Evolutionary conservation across 2,113 vertebrate species (phyloP).

Genomic region (Felis catus): DNA sequence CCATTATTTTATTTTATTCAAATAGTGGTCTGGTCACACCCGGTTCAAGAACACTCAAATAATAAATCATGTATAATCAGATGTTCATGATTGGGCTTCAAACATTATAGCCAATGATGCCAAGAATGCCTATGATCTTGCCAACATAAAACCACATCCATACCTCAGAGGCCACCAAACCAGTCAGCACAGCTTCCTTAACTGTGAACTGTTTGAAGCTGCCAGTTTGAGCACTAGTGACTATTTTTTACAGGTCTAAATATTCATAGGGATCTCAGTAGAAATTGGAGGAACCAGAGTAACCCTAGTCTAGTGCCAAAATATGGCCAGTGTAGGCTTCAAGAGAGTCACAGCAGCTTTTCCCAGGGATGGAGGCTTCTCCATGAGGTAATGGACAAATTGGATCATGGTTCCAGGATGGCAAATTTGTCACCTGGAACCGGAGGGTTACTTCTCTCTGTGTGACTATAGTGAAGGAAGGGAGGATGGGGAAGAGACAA

Average conservation of each 20-base stretch:
- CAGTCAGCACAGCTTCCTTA: conserved; percentile 90
- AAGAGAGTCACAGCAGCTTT: conserved; percentile 87
- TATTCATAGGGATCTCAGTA: conserved; percentile 90
- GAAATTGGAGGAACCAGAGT: conserved; percentile 90
- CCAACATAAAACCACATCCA: conserved; percentile 95
- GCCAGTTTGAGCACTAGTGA: conserved; percentile 86
- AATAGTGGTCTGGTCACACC: background rate
- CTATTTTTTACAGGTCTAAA: conserved; percentile 81
- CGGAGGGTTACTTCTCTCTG: background rate
- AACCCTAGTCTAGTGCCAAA: conserved; percentile 91
- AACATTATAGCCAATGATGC: conserved; percentile 90
- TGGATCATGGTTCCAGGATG: background rate
- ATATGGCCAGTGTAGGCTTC: conserved; percentile 88
- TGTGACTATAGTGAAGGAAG: background rate
- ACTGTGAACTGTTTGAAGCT: conserved; percentile 87
- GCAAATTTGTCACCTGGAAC: background rate
- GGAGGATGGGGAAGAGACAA: background rate
- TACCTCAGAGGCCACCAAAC: conserved; percentile 91
- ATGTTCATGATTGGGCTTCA: conserved; percentile 77
- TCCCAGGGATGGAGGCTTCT: background rate
- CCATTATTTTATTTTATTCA: conserved; percentile 57
- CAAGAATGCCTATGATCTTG: conserved; percentile 91
- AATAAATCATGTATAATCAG: background rate
- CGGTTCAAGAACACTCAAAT: conserved; percentile 60
- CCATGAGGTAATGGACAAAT: background rate